A percentile compares a stretch with the other conserved stretches of the same genome.
These are phyloP conservation scores for Scolopax mira DNA, from an alignment of 2,113 vertebrate genomes.

Conservation along the genomic window DNA sequence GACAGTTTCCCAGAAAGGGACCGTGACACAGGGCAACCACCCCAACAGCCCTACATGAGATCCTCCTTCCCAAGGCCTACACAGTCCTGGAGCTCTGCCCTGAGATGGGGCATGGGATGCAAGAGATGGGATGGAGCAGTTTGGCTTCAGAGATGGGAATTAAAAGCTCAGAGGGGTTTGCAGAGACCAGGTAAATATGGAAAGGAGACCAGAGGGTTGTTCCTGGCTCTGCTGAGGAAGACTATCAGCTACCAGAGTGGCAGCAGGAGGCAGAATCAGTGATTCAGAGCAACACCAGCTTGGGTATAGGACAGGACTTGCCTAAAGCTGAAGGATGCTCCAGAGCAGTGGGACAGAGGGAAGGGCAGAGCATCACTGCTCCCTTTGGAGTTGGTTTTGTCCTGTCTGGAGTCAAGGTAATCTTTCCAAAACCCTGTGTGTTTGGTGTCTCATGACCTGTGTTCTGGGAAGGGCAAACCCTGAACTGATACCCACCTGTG, in stretches of 20 bases:
- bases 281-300: slow-evolving; percentile 7
- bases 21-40: accelerated
- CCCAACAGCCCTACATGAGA: accelerated
- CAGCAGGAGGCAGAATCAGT: neutral
- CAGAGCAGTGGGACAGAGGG: neutral
- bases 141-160: neutral
- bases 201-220: neutral
- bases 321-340: slow-evolving; percentile 16
- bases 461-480: neutral
- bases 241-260: neutral
- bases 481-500: neutral
- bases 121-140: neutral
- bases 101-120: neutral
- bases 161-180: neutral
- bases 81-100: neutral
- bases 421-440: neutral
- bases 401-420: neutral
- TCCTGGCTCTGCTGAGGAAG: neutral
- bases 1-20: neutral
- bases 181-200: neutral
- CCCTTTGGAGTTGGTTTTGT: neutral
- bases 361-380: neutral
- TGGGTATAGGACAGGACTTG: neutral
- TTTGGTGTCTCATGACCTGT: neutral
- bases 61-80: neutral